Percentiles rank a stretch among this genome's conserved stretches.
These are phyloP conservation scores for Myxocyprinus asiaticus DNA, from an alignment of 2,113 vertebrate genomes.

Conservation along the genomic window DNA sequence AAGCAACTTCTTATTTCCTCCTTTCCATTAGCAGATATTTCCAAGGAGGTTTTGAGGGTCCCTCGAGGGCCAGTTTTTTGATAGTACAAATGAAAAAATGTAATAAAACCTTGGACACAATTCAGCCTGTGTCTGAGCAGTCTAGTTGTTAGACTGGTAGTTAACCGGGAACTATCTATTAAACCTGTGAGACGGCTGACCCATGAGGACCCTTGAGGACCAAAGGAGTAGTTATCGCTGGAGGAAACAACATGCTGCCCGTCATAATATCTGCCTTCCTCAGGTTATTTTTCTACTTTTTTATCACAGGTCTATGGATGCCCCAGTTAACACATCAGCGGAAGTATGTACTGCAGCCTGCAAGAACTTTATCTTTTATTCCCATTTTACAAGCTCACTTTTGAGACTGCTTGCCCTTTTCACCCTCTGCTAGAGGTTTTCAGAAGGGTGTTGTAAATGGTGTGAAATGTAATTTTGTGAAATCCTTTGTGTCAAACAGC, in stretches of 20 bases:
- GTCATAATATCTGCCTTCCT: constrained; percentile 28
- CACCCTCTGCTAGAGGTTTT: constrained; percentile 16
- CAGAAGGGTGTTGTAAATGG: constrained; percentile 18
- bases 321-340: not conserved
- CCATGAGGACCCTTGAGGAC: constrained; percentile 30
- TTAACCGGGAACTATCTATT: constrained; percentile 40
- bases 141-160: not conserved
- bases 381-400: constrained; percentile 18
- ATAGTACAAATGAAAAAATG: constrained; percentile 5
- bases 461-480: not conserved
- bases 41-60: not conserved
- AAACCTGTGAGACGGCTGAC: constrained; percentile 21
- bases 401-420: not conserved
- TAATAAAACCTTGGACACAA: constrained; percentile 2
- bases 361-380: not conserved
- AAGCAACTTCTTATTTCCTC: too few species aligned
- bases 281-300: constrained; percentile 43
- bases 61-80: constrained; percentile 13
- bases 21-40: not conserved
- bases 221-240: constrained; percentile 1
- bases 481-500: constrained; percentile 22
- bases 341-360: not conserved
- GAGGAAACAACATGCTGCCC: constrained; percentile 10
- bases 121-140: constrained; percentile 11
- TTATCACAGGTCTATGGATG: not conserved